Evolutionary conservation across 2,113 vertebrate genomes (phyloP).

Genomic region (Macrotus californicus): DNA sequence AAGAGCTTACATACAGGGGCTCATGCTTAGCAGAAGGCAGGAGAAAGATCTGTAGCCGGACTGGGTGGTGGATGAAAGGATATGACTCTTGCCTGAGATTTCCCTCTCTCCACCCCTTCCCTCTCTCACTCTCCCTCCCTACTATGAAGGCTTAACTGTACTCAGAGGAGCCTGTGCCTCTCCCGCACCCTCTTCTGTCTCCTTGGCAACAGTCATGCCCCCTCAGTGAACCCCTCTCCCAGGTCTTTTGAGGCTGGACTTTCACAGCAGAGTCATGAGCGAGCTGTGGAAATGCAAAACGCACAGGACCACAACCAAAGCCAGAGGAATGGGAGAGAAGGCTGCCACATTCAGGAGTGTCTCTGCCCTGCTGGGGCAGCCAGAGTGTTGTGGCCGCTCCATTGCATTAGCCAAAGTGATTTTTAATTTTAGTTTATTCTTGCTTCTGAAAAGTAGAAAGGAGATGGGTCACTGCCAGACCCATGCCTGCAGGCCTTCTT

Average conservation of each 20-base stretch:
- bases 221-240: not conserved
- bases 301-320: not conserved
- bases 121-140: too few relatives aligned
- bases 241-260: not conserved
- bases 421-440: not conserved
- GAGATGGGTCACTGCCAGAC: not conserved
- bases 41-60: not conserved
- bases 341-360: not conserved
- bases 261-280: not conserved
- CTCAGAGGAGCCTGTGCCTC: not conserved
- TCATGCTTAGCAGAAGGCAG: not conserved
- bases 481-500: not conserved
- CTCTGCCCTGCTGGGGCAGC: not conserved
- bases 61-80: not conserved
- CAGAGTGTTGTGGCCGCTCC: too few relatives aligned
- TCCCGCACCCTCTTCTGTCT: not conserved
- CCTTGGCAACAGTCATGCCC: conserved; percentile 5
- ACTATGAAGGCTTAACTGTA: not conserved
- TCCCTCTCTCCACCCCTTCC: not conserved
- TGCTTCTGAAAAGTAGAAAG: not conserved
- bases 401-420: not conserved
- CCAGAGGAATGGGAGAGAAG: not conserved
- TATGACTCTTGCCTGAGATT: not conserved
- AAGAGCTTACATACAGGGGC: not conserved
- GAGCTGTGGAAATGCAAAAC: not conserved